These are phyloP conservation scores for Drymodes brunneopygia DNA, from an alignment of 2,113 vertebrate genomes.

Conservation along the genomic window DNA sequence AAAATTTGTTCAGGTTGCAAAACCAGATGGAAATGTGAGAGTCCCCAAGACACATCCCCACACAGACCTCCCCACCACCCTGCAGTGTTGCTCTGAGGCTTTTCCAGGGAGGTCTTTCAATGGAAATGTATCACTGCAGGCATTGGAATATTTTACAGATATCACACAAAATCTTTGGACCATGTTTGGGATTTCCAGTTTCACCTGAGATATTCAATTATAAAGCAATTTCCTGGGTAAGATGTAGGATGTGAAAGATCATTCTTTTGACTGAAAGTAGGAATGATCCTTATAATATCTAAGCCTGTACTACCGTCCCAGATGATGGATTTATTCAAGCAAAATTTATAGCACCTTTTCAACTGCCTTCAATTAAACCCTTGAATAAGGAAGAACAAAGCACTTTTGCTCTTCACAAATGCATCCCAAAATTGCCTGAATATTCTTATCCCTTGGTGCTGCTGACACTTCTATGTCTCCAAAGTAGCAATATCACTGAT, in stretches of 20 bases:
- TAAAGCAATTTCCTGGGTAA: not conserved
- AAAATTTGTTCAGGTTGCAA: not conserved
- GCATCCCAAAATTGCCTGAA: not conserved
- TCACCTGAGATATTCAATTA: not conserved
- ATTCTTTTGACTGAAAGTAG: not conserved
- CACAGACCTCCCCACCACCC: not conserved
- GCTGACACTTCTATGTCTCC: not conserved
- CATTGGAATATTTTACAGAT: not conserved
- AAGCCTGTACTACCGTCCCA: not conserved
- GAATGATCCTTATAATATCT: slow-evolving; percentile 20
- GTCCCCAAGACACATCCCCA: not conserved
- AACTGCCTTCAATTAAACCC: slow-evolving; percentile 5
- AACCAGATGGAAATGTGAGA: not conserved
- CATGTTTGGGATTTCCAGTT: not conserved
- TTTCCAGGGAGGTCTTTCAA: not conserved
- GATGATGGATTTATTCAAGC: slow-evolving; percentile 12
- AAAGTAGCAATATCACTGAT: not conserved
- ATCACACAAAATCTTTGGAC: not conserved
- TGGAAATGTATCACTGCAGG: not conserved
- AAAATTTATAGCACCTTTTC: slow-evolving; percentile 12
- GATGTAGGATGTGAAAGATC: not conserved
- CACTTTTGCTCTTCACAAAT: not conserved
- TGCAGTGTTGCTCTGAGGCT: not conserved
- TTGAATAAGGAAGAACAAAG: slow-evolving; percentile 16
- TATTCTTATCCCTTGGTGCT: not conserved